Evolutionary conservation across 1,140 invertebrate species (phyloP).

Genomic region (Epicauta chinensis): DNA sequence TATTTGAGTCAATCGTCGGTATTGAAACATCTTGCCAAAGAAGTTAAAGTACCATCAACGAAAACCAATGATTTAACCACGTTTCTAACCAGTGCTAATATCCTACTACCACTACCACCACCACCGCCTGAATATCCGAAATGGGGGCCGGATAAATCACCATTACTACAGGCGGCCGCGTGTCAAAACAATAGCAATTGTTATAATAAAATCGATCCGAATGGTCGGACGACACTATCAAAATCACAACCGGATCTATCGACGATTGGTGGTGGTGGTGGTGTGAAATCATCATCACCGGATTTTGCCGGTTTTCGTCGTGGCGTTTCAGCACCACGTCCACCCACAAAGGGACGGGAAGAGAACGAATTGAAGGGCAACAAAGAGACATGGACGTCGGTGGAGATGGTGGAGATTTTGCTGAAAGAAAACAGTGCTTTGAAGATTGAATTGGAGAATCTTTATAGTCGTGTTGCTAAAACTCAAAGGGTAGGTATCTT

Average conservation of each 20-base stretch:
- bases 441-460: conserved; percentile 73
- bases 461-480: conserved; percentile 77
- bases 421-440: conserved; percentile 79
- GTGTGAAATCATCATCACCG: neutral
- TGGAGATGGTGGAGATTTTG: conserved; percentile 76
- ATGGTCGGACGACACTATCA: conserved; percentile 46
- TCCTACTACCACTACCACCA: conserved; percentile 25
- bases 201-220: conserved; percentile 28
- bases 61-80: conserved; percentile 6
- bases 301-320: conserved; percentile 33
- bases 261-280: conserved; percentile 36
- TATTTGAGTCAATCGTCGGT: conserved; percentile 77
- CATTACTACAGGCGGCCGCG: conserved; percentile 23
- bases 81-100: conserved; percentile 12
- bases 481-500: conserved; percentile 83
- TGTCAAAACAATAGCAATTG: conserved; percentile 21
- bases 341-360: conserved; percentile 54
- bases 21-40: conserved; percentile 79
- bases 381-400: conserved; percentile 52
- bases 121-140: conserved; percentile 38
- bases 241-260: conserved; percentile 71
- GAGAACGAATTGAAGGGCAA: conserved; percentile 50
- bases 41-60: conserved; percentile 56
- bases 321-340: conserved; percentile 42
- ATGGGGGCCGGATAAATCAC: conserved; percentile 37